These are phyloP conservation scores for Yasuhikotakia modesta DNA, from an alignment of 2,797 vertebrate genomes.

Conservation along the genomic window DNA sequence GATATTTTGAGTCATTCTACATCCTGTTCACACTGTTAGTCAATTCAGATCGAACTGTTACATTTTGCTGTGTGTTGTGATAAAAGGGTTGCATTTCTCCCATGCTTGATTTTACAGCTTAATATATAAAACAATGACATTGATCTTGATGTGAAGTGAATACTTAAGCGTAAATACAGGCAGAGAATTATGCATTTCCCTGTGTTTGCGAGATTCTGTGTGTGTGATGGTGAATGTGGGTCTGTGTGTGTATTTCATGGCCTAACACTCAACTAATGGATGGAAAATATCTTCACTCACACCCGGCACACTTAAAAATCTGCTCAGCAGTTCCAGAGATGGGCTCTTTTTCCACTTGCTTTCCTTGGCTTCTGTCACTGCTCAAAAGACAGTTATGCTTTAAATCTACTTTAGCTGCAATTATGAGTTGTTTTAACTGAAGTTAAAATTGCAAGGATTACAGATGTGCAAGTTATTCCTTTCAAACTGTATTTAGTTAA, in stretches of 20 bases:
- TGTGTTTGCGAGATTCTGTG: slow-evolving; percentile 5
- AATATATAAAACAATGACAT: slow-evolving; percentile 60
- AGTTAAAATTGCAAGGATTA: slow-evolving; percentile 39
- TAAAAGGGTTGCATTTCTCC: not conserved
- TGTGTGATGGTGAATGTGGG: slow-evolving; percentile 21
- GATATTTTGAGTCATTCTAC: not conserved
- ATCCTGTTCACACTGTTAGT: not conserved
- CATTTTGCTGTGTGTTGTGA: not conserved
- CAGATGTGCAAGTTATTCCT: slow-evolving; percentile 44
- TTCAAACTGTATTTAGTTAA: slow-evolving; percentile 24
- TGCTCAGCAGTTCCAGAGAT: slow-evolving; percentile 56
- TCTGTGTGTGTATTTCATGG: slow-evolving; percentile 54
- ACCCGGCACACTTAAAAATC: slow-evolving; percentile 54
- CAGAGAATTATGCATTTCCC: slow-evolving; percentile 59
- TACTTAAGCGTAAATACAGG: slow-evolving; percentile 76
- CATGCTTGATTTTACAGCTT: slow-evolving; percentile 49
- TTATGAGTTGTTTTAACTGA: slow-evolving; percentile 54
- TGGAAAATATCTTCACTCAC: slow-evolving; percentile 73
- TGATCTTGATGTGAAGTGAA: slow-evolving; percentile 68
- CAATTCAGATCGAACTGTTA: not conserved
- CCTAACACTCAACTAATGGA: slow-evolving; percentile 65
- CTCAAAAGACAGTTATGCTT: slow-evolving; percentile 54
- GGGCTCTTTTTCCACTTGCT: slow-evolving; percentile 63
- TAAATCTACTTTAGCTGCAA: slow-evolving; percentile 47
- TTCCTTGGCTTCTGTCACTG: slow-evolving; percentile 59